Evolutionary conservation across 2,888 invertebrate species (phyloP).

Genomic region (Orthosia gracilis): DNA sequence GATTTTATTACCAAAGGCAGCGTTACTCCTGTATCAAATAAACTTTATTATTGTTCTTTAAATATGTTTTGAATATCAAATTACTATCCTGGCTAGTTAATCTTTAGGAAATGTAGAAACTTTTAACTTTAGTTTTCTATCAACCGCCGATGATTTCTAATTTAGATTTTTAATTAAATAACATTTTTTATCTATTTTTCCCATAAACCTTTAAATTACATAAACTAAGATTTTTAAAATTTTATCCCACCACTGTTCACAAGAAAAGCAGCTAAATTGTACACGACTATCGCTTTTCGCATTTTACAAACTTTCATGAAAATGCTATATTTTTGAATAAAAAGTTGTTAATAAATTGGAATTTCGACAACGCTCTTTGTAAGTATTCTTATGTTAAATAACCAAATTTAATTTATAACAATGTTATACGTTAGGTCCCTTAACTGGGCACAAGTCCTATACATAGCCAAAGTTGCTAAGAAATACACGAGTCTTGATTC

Average conservation of each 20-base stretch:
- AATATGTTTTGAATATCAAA: constrained; percentile 9
- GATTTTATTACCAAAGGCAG: constrained; percentile 12
- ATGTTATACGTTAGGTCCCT: neutral
- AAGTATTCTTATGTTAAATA: neutral
- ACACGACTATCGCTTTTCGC: neutral
- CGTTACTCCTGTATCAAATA: neutral
- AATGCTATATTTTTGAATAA: neutral
- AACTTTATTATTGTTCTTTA: constrained; percentile 7
- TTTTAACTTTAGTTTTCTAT: constrained; percentile 14
- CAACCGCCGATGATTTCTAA: neutral
- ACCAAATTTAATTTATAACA: constrained; percentile 9
- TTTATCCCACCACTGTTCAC: neutral
- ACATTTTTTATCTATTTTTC: constrained; percentile 22
- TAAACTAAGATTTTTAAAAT: constrained; percentile 21
- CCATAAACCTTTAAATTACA: constrained; percentile 41
- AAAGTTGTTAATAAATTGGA: neutral
- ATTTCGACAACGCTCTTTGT: neutral
- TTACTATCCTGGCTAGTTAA: neutral
- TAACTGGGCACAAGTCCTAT: neutral
- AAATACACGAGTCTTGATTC: neutral
- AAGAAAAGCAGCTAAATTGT: constrained; percentile 9
- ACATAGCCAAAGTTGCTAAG: neutral
- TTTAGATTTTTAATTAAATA: constrained; percentile 25
- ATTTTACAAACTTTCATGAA: constrained; percentile 9
- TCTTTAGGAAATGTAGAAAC: neutral